phyloP scores from a whole-genome alignment of 35 echinoderm and acorn worm genomes.

The Strongylocentrotus purpuratus region DNA sequence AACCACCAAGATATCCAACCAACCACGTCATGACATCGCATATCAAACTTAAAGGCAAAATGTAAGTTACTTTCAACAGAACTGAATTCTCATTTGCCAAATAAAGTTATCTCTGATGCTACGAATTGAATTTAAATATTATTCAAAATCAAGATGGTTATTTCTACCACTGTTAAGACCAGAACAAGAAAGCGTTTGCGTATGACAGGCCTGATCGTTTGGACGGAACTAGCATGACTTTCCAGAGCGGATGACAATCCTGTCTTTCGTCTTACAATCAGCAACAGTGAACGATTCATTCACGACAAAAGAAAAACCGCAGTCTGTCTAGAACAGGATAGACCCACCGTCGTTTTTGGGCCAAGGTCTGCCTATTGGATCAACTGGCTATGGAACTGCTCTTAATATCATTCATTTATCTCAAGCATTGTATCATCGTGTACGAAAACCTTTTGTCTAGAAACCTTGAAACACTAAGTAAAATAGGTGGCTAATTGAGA shows the following conservation, averaged over 20 bases:
- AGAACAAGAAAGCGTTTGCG: background rate
- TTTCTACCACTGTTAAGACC: background rate
- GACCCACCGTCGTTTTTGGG: background rate
- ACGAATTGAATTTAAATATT: background rate
- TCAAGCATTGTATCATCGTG: background rate
- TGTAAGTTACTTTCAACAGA: background rate
- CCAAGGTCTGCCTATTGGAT: background rate
- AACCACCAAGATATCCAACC: background rate
- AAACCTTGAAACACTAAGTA: background rate
- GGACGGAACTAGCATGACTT: background rate
- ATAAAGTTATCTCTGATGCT: background rate
- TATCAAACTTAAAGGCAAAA: background rate
- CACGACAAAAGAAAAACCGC: background rate
- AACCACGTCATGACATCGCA: background rate
- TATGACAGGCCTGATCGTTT: background rate
- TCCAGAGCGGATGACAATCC: background rate
- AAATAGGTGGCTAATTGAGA: background rate
- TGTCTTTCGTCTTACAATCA: too few relatives aligned
- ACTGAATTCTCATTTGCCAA: background rate
- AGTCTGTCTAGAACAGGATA: background rate
- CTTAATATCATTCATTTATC: background rate
- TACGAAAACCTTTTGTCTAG: background rate
- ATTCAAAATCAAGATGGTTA: background rate
- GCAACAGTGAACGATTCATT: background rate
- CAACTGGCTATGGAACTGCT: background rate